Conservation (phyloP, 2,797 vertebrate species). For the Morelia viridis region DNA sequence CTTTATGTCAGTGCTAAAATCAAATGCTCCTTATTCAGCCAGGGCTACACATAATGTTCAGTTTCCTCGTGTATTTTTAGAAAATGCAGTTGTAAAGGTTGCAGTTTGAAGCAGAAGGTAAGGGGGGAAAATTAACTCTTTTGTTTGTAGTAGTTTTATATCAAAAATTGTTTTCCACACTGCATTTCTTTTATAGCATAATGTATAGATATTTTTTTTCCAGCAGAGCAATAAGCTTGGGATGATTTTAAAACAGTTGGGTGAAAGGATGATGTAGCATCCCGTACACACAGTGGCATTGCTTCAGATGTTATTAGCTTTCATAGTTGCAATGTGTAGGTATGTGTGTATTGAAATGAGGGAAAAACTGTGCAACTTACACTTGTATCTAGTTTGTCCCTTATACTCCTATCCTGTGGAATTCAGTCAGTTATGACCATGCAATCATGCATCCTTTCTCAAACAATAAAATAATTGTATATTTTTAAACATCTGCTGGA, state of each 20-base stretch:
- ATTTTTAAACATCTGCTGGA: background rate
- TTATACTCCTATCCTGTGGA: background rate
- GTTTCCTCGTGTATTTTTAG: background rate
- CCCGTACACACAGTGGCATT: background rate
- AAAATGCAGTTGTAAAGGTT: background rate
- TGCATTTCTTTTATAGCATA: background rate
- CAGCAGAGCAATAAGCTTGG: background rate
- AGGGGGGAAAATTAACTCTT: background rate
- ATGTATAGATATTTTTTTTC: background rate
- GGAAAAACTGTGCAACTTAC: background rate
- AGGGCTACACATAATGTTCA: background rate
- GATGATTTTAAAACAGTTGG: background rate
- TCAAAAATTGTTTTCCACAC: background rate
- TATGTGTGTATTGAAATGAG: background rate
- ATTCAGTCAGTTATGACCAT: background rate
- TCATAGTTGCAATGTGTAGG: background rate
- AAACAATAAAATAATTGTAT: background rate
- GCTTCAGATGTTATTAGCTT: background rate
- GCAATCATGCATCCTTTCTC: background rate
- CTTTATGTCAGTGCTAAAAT: background rate
- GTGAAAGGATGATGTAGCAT: background rate
- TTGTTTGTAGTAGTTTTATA: background rate
- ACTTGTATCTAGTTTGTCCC: background rate
- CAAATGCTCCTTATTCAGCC: background rate
- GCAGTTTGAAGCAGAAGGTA: background rate